These are phyloP conservation scores for Notolepis coatsorum DNA, from an alignment of 2,797 vertebrate genomes.

Conservation along the genomic window DNA sequence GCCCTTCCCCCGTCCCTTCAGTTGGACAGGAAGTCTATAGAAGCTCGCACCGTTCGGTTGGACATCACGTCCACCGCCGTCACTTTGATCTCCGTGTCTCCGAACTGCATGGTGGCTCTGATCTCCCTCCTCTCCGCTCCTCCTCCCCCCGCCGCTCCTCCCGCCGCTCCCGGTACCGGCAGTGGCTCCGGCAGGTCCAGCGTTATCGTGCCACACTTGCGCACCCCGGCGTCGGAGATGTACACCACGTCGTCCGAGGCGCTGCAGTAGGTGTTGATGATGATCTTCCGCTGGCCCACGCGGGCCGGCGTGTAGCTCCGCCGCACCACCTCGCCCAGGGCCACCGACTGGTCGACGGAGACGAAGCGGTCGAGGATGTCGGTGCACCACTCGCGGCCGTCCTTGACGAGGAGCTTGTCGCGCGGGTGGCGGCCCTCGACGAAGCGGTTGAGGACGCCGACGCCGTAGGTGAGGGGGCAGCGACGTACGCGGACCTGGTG, in stretches of 20 bases:
- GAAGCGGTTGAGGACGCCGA: conserved; percentile 93
- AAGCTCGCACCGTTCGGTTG: conserved; percentile 85
- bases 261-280: conserved; percentile 97
- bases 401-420: conserved; percentile 94
- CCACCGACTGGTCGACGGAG: conserved; percentile 93
- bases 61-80: conserved; percentile 90
- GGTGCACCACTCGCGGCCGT: conserved; percentile 94
- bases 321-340: conserved; percentile 91
- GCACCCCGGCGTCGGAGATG: conserved; percentile 91
- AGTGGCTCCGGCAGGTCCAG: conserved; percentile 84
- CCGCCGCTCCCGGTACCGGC: conserved; percentile 47
- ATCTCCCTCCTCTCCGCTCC: conserved; percentile 88
- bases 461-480: conserved; percentile 92
- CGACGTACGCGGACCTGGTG: conserved; percentile 87
- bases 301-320: conserved; percentile 94
- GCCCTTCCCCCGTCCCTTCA: conserved; percentile 71
- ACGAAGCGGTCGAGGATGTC: conserved; percentile 97
- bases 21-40: conserved; percentile 96
- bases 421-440: conserved; percentile 90
- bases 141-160: conserved; percentile 20
- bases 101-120: conserved; percentile 94
- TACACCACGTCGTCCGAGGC: conserved; percentile 86
- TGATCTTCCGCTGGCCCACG: conserved; percentile 89
- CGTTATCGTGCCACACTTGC: conserved; percentile 93
- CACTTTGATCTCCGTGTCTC: conserved; percentile 97